Base-by-base conservation (phyloP, 64 coral and sea anemone species). In the Orbicella faveolata region DNA sequence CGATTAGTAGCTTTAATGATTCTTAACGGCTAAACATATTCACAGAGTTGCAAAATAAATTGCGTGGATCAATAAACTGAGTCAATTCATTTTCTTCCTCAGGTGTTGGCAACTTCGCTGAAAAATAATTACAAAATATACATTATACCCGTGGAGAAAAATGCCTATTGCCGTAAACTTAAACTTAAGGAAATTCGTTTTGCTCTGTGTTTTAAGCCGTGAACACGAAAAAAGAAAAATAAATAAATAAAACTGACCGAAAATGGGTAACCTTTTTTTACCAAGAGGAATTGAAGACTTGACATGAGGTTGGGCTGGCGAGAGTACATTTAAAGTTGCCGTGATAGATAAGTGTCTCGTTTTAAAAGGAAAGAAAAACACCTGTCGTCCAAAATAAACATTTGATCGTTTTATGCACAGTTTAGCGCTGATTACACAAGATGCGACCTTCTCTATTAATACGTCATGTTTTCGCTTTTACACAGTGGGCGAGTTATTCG, bases 101-200 rank as follows among this genome's bases (percentile, higher is more conserved):
- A 70, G 67, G 25, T n/a, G 67, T 70, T 70, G 67, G 23, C 67
- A 70, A n/a, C 67, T 70, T 70, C 25, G 67, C 67, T 70, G 67
- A 1, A n/a, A 26, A 70, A 70, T 70, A 25, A 70, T 11, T n/a
- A 70, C 21, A 68, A 70, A 70, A 70, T 70, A 26, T 23, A 25
- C 1, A 21, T 70, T 70, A 5, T 70, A n/a, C 67, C 67, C 4
- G 67, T 26, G 21, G 67, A 70, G 67, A 70, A 25, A 11, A 23
- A 70, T 9, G 9, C 21, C 8, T 70, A 70, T 70, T 70, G 67
- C 67, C 23, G 6, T 70, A 21, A n/a, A 10, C 67, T 70, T 6
- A 21, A 23, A 70, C 25, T n/a, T 23, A 25, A 11, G 6, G 23
- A 70, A 70, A 59, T 14, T 11, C 55, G 55, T 59, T 67, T 70